Evolutionary conservation across 2,797 vertebrate genomes (phyloP).

Genomic region (Xenops minutus): DNA sequence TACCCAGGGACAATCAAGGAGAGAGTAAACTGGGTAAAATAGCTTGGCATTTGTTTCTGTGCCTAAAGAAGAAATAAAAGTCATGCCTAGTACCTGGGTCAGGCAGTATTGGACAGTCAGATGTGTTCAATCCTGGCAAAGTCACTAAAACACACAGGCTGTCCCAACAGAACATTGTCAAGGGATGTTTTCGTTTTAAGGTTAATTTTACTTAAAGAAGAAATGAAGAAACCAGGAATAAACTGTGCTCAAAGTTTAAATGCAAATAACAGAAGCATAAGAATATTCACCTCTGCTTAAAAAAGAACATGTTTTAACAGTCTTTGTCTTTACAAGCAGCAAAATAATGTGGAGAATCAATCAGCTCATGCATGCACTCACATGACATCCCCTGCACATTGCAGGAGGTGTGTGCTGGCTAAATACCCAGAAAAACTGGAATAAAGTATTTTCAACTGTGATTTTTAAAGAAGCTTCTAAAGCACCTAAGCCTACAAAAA

Average conservation of each 20-base stretch:
- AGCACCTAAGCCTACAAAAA: neutral
- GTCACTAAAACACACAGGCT: neutral
- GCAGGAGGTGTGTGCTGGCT: neutral
- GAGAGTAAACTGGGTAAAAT: neutral
- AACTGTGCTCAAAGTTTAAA: neutral
- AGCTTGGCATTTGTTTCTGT: neutral
- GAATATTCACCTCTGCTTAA: neutral
- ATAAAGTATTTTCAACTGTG: neutral
- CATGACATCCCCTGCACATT: neutral
- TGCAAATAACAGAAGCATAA: neutral
- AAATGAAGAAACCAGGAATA: neutral
- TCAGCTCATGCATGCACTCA: neutral
- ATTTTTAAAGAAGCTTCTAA: neutral
- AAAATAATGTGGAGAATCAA: neutral
- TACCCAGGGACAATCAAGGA: neutral
- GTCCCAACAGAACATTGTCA: neutral
- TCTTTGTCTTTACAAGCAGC: neutral
- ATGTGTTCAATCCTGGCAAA: neutral
- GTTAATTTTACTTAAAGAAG: neutral
- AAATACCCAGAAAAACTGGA: neutral
- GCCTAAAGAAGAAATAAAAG: neutral
- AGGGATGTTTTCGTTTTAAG: neutral
- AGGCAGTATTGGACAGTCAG: neutral
- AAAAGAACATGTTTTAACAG: neutral
- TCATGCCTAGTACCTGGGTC: neutral